phyloP scores from a whole-genome alignment of 2,888 invertebrate species.

The Agrochola macilenta region DNA sequence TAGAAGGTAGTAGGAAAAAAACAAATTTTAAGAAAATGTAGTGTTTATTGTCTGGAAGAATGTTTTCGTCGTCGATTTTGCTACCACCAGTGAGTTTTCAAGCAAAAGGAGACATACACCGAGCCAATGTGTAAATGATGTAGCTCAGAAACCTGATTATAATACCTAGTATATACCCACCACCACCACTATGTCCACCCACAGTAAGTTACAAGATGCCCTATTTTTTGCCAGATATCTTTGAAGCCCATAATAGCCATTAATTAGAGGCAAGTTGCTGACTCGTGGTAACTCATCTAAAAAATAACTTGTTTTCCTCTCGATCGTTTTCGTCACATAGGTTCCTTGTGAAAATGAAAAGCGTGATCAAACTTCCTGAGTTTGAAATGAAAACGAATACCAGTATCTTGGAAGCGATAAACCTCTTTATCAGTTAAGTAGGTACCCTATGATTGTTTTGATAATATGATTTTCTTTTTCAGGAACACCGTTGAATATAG shows the following conservation, averaged over 20 bases:
- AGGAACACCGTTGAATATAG: slow-evolving; percentile 34
- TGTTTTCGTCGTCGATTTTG: not conserved
- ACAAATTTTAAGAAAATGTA: no score
- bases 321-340: slow-evolving; percentile 8
- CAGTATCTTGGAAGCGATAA: not conserved
- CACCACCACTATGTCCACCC: not conserved
- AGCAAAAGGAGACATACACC: not conserved
- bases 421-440: not conserved
- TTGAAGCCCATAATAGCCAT: slow-evolving; percentile 26
- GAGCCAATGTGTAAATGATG: not conserved
- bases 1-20: no score
- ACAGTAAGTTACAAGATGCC: no score
- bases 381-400: not conserved
- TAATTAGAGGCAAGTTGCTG: slow-evolving; percentile 56
- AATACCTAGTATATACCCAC: not conserved
- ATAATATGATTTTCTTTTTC: not conserved
- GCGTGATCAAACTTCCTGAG: not conserved
- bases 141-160: not conserved
- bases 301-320: slow-evolving; percentile 54
- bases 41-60: not conserved
- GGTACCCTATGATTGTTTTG: not conserved
- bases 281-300: slow-evolving; percentile 50
- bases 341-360: slow-evolving; percentile 56
- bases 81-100: not conserved
- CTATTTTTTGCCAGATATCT: no score